phyloP scores from a whole-genome alignment of 2,797 vertebrate species.

The Phrynocephalus forsythii region DNA sequence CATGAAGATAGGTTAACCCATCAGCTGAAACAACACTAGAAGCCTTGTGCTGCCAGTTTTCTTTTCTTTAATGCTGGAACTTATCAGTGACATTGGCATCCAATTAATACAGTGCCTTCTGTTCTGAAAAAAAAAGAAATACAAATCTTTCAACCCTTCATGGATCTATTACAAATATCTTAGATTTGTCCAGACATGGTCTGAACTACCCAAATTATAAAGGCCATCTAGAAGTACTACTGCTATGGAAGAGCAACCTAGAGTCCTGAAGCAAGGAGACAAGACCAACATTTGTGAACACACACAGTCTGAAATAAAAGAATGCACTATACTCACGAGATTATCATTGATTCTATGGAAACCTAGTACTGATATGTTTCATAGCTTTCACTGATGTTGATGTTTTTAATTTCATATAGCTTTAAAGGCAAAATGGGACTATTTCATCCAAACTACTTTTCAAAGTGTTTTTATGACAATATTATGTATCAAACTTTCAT shows the following conservation, averaged over 20 bases:
- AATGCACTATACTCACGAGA: conserved; percentile 5
- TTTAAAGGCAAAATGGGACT: conserved; percentile 38
- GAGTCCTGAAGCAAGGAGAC: conserved; percentile 7
- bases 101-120: conserved; percentile 28
- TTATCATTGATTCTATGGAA: not conserved
- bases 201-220: conserved; percentile 5
- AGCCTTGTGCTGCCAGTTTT: conserved; percentile 22
- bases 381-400: not conserved
- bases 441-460: conserved; percentile 33
- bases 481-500: conserved; percentile 26
- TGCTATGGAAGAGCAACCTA: conserved; percentile 15
- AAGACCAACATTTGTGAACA: not conserved
- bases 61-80: conserved; percentile 21
- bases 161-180: not conserved
- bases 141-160: conserved; percentile 10
- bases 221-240: not conserved
- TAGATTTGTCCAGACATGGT: conserved; percentile 6
- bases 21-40: conserved; percentile 22
- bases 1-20: not conserved
- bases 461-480: conserved; percentile 22
- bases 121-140: conserved; percentile 11
- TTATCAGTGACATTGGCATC: conserved; percentile 25
- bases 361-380: conserved; percentile 22
- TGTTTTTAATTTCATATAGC: not conserved
- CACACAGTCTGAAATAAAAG: conserved; percentile 6